Conservation (phyloP, 2,888 invertebrate genomes). For the Seira sanloemensis region DNA sequence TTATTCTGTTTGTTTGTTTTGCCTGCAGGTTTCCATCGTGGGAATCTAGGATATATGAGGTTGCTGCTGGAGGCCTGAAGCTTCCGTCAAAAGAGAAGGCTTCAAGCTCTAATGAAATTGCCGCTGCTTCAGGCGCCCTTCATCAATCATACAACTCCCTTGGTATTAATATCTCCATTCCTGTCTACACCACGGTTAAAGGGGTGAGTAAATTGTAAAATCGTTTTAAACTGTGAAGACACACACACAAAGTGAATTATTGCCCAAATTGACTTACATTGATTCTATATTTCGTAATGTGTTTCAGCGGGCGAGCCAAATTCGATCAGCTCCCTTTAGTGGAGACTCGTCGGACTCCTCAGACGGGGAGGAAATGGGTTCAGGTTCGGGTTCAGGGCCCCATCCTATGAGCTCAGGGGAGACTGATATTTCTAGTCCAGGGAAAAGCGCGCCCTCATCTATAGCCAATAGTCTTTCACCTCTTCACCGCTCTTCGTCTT, state of each 20-base stretch:
- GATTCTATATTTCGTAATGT: slow-evolving; percentile 4
- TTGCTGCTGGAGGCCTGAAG: slow-evolving; percentile 76
- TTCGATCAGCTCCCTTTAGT: slow-evolving; percentile 95
- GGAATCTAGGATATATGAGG: slow-evolving; percentile 98
- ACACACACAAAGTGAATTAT: not conserved
- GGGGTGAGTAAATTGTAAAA: slow-evolving; percentile 84
- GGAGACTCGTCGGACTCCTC: slow-evolving; percentile 97
- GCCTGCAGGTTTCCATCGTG: slow-evolving; percentile 85
- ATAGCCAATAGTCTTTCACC: slow-evolving; percentile 74
- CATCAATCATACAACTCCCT: slow-evolving; percentile 72
- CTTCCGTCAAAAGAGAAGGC: slow-evolving; percentile 69
- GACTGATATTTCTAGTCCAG: slow-evolving; percentile 79
- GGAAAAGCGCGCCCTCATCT: slow-evolving; percentile 73
- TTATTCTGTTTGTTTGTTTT: too few relatives aligned
- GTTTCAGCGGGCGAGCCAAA: slow-evolving; percentile 91
- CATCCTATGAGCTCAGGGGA: slow-evolving; percentile 75
- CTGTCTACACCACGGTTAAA: slow-evolving; percentile 97
- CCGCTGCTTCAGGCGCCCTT: slow-evolving; percentile 62
- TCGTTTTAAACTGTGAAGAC: not conserved
- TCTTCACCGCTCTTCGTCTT: slow-evolving; percentile 73
- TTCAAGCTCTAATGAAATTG: slow-evolving; percentile 63
- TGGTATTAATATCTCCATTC: slow-evolving; percentile 78
- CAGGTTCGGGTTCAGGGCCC: slow-evolving; percentile 75
- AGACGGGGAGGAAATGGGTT: slow-evolving; percentile 86
- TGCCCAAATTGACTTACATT: not conserved